phyloP scores from a whole-genome alignment of 2,113 vertebrate species.

The Marmota flaviventris region DNA sequence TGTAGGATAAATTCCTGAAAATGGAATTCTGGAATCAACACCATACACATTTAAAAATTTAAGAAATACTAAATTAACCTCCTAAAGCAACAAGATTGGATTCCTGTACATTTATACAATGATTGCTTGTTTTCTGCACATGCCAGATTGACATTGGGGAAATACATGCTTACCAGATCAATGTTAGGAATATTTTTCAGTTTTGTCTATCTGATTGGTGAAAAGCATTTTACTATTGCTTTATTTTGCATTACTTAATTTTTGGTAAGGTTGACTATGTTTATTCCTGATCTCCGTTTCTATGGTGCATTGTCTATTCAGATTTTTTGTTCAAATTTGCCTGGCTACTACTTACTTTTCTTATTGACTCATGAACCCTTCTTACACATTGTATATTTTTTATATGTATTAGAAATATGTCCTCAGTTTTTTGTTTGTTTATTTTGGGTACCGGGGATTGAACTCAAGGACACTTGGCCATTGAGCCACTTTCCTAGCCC shows the following conservation, averaged over 20 bases:
- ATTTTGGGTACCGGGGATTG: too few species aligned
- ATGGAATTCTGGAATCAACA: conserved; percentile 53
- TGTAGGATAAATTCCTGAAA: not conserved
- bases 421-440: too few species aligned
- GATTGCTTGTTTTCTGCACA: not conserved
- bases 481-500: too few species aligned
- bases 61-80: conserved; percentile 38
- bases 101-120: conserved; percentile 23
- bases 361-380: conserved; percentile 9
- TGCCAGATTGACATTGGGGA: not conserved
- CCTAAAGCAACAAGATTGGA: not conserved
- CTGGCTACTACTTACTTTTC: conserved; percentile 41
- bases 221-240: conserved; percentile 34
- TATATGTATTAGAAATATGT: not conserved
- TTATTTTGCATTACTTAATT: not conserved
- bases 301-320: not conserved
- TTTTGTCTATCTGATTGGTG: not conserved
- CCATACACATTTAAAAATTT: conserved; percentile 22
- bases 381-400: conserved; percentile 13
- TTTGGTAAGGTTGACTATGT: not conserved
- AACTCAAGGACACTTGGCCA: too few species aligned
- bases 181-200: not conserved
- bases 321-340: not conserved
- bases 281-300: conserved; percentile 35
- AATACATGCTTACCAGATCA: not conserved